Conservation (phyloP, 2,888 invertebrate species). For the Automeris io region DNA sequence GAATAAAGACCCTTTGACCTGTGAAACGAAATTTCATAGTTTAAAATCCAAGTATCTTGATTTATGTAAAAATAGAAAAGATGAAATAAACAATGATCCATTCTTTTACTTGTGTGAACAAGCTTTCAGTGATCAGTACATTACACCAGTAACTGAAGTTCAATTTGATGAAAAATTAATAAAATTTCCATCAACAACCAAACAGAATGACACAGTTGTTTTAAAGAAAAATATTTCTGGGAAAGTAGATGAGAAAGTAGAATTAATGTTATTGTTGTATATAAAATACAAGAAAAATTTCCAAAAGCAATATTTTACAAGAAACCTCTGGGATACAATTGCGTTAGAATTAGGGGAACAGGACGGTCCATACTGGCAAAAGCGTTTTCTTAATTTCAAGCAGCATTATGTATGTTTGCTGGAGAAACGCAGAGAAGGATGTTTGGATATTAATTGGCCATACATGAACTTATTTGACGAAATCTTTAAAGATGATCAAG, state of each 20-base stretch:
- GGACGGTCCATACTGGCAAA: conserved; percentile 60
- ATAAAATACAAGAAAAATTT: conserved; percentile 46
- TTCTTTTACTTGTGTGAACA: conserved; percentile 48
- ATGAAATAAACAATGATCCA: conserved; percentile 12
- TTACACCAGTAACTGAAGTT: conserved; percentile 6
- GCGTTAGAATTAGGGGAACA: conserved; percentile 52
- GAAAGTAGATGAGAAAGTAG: conserved; percentile 42
- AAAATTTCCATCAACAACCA: conserved; percentile 2
- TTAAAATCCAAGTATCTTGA: conserved; percentile 44
- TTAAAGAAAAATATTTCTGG: conserved; percentile 31
- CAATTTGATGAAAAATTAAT: not conserved
- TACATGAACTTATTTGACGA: conserved; percentile 55
- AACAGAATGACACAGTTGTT: conserved; percentile 24
- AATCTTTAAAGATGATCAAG: conserved; percentile 49
- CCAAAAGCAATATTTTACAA: conserved; percentile 39
- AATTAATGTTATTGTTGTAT: conserved; percentile 50
- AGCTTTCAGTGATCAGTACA: conserved; percentile 51
- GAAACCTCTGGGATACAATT: conserved; percentile 56
- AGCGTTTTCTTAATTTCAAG: conserved; percentile 58
- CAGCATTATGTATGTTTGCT: conserved; percentile 57
- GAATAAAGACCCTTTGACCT: conserved; percentile 40
- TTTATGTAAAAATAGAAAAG: conserved; percentile 15
- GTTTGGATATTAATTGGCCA: conserved; percentile 46
- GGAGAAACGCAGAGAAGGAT: conserved; percentile 38
- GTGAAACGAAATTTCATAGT: conserved; percentile 43